Conservation (phyloP, 64 coral and sea anemone genomes). For the Pocillopora verrucosa region DNA sequence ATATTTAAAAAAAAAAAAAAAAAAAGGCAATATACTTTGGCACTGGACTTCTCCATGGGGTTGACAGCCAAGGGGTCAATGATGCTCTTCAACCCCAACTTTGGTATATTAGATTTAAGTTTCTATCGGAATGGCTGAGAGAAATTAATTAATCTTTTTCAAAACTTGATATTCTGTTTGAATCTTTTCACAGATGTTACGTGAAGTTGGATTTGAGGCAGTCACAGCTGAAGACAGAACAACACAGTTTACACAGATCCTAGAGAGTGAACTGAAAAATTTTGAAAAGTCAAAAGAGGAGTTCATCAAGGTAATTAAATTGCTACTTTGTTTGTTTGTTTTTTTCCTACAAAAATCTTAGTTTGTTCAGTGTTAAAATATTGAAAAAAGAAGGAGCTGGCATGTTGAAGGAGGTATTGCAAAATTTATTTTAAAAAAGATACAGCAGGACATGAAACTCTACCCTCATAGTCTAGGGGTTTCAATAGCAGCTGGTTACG, state of each 20-base stretch:
- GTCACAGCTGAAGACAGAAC: constrained; percentile 88
- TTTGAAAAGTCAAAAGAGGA: constrained; percentile 64
- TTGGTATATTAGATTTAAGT: too few relatives aligned
- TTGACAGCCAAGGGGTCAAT: too few relatives aligned
- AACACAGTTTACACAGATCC: constrained; percentile 63
- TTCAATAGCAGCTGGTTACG: too few relatives aligned
- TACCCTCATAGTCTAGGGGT: too few relatives aligned
- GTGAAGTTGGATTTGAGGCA: constrained; percentile 85
- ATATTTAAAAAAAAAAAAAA: too few relatives aligned
- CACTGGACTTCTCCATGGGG: too few relatives aligned
- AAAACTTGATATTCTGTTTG: background rate
- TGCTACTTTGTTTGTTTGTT: background rate
- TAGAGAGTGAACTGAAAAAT: constrained; percentile 62
- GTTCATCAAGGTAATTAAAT: constrained; percentile 68
- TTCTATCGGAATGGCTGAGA: background rate
- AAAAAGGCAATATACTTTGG: too few relatives aligned
- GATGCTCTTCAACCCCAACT: too few relatives aligned
- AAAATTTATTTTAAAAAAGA: too few relatives aligned
- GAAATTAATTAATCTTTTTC: background rate
- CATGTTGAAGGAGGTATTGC: too few relatives aligned
- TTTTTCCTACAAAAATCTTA: background rate
- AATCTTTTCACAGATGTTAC: constrained; percentile 55
- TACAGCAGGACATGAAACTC: too few relatives aligned
- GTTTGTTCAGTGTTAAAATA: background rate
- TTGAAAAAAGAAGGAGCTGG: background rate